Evolutionary conservation across 2,888 invertebrate species (phyloP).

Genomic region (Galeruca laticollis): DNA sequence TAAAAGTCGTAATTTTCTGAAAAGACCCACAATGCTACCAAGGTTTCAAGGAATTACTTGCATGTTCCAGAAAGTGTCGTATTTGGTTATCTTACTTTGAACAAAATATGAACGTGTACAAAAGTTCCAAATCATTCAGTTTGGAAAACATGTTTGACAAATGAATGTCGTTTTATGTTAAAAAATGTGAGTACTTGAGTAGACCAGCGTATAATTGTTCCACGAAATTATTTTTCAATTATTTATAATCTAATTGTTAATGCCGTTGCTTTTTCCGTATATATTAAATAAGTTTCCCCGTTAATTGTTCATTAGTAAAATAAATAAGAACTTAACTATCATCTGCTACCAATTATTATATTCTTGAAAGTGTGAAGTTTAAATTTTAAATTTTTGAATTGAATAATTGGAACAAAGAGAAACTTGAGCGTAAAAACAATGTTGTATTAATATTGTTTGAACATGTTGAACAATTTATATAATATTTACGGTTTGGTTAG

Average conservation of each 20-base stretch:
- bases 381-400: conserved; percentile 49
- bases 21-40: no score
- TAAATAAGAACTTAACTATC: neutral
- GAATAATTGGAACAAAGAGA: conserved; percentile 57
- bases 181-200: no score
- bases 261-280: neutral
- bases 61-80: no score
- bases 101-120: no score
- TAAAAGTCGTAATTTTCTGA: no score
- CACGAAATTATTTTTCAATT: no score
- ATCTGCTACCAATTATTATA: conserved; percentile 47
- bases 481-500: conserved; percentile 51
- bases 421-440: conserved; percentile 49
- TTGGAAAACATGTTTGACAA: no score
- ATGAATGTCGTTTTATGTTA: no score
- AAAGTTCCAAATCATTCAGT: no score
- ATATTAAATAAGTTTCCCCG: neutral
- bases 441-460: conserved; percentile 45
- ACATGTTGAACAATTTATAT: conserved; percentile 54
- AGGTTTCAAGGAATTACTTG: no score
- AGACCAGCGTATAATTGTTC: no score
- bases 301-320: conserved; percentile 29
- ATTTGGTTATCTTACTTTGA: no score
- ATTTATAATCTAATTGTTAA: neutral
- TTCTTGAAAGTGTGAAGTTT: conserved; percentile 58